Evolutionary conservation across 2,113 vertebrate species (phyloP).

Genomic region (Istiophorus platypterus): DNA sequence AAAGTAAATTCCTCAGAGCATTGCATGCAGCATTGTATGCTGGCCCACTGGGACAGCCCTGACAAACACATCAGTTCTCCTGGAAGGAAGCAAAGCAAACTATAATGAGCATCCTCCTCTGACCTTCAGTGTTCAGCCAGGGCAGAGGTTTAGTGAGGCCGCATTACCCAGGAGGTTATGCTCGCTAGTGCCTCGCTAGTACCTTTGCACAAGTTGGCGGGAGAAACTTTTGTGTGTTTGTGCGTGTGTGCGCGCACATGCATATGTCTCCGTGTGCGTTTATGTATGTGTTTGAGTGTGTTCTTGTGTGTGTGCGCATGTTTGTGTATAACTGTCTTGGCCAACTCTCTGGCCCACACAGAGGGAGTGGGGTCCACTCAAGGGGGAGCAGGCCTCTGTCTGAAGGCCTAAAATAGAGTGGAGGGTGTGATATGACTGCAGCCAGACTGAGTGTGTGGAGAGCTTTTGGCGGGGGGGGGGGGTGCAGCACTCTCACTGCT

Average conservation of each 20-base stretch:
- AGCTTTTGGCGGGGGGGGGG: constrained; percentile 54
- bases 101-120: constrained; percentile 51
- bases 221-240: constrained; percentile 51
- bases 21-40: not conserved
- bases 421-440: constrained; percentile 67
- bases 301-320: not conserved
- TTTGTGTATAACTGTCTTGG: constrained; percentile 37
- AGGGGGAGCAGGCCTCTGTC: constrained; percentile 60
- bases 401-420: constrained; percentile 78
- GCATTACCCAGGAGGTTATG: constrained; percentile 41
- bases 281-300: constrained; percentile 38
- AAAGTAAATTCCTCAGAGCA: not conserved
- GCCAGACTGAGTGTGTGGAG: constrained; percentile 51
- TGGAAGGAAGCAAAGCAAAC: constrained; percentile 37
- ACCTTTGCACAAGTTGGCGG: constrained; percentile 73
- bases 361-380: constrained; percentile 55
- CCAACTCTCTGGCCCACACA: constrained; percentile 68
- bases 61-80: constrained; percentile 39
- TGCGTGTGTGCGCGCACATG: constrained; percentile 35
- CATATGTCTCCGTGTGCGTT: too few species aligned
- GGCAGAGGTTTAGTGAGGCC: constrained; percentile 39
- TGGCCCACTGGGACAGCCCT: constrained; percentile 24
- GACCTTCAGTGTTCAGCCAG: constrained; percentile 9
- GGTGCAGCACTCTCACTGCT: constrained; percentile 34
- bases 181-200: constrained; percentile 63